Evolutionary conservation across 1,140 invertebrate genomes (phyloP).

Genomic region (Bombus waltoni): DNA sequence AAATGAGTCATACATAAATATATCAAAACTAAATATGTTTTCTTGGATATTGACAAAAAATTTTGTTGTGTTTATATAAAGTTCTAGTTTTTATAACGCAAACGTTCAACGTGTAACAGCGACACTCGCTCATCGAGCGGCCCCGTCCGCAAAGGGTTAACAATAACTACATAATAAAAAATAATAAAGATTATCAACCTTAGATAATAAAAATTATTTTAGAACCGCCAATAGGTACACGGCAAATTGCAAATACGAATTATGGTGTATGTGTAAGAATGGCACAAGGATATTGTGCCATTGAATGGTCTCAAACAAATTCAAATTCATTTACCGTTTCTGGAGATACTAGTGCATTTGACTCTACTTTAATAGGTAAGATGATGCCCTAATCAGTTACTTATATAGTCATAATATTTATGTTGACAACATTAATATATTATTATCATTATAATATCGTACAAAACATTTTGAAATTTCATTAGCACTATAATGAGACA

Average conservation of each 20-base stretch:
- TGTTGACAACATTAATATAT: not conserved
- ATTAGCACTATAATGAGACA: too few relatives aligned
- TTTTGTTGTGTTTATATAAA: too few relatives aligned
- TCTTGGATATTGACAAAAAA: too few relatives aligned
- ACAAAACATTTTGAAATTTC: too few relatives aligned
- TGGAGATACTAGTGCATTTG: conserved; percentile 85
- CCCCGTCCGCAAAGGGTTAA: too few relatives aligned
- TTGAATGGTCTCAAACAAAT: conserved; percentile 85
- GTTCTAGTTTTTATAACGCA: too few relatives aligned
- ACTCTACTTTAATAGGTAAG: conserved; percentile 76
- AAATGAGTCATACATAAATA: too few relatives aligned
- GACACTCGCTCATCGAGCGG: too few relatives aligned
- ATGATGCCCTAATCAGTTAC: not conserved
- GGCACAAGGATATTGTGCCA: conserved; percentile 86
- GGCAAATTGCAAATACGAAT: conserved; percentile 88
- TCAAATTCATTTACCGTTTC: conserved; percentile 88
- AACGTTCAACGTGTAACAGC: too few relatives aligned
- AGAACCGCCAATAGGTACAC: conserved; percentile 83
- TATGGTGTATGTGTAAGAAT: conserved; percentile 90
- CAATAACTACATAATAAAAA: not conserved
- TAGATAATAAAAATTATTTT: conserved; percentile 22
- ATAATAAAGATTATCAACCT: not conserved
- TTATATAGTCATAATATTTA: not conserved
- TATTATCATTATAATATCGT: not conserved
- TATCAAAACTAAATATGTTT: too few relatives aligned